Conservation (phyloP, 2,113 vertebrate genomes). For the Sciurus niger region DNA sequence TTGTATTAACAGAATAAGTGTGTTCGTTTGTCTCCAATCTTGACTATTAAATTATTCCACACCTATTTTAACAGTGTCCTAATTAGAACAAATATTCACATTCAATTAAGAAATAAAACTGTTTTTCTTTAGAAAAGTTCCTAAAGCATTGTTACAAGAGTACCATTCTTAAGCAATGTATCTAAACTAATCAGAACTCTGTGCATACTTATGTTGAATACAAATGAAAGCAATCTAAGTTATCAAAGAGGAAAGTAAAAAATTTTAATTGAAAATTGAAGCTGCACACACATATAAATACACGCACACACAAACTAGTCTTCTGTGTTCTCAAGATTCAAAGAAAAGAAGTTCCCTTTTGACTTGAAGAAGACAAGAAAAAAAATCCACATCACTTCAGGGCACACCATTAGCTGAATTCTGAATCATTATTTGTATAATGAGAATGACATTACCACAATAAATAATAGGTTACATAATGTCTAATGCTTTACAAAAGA, state of each 20-base stretch:
- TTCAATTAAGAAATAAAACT: conserved; percentile 55
- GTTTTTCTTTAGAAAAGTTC: conserved; percentile 25
- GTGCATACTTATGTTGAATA: not conserved
- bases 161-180: not conserved
- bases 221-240: conserved; percentile 42
- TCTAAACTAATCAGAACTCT: conserved; percentile 25
- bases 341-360: conserved; percentile 43
- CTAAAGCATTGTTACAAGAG: not conserved
- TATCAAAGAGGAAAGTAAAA: conserved; percentile 19
- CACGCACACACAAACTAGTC: not conserved
- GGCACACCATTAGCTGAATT: conserved; percentile 13
- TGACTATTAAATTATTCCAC: conserved; percentile 47
- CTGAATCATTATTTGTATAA: not conserved
- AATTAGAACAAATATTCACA: conserved; percentile 43
- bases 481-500: conserved; percentile 12
- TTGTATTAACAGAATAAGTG: not conserved
- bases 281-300: not conserved
- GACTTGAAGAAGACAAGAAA: not conserved
- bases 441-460: not conserved
- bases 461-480: conserved; percentile 37
- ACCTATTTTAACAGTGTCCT: conserved; percentile 1
- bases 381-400: not conserved
- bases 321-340: not conserved
- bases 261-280: conserved; percentile 46
- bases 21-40: conserved; percentile 48